Conservation (phyloP, 92 coral and sea anemone genomes). For the Blastomussa wellsi region DNA sequence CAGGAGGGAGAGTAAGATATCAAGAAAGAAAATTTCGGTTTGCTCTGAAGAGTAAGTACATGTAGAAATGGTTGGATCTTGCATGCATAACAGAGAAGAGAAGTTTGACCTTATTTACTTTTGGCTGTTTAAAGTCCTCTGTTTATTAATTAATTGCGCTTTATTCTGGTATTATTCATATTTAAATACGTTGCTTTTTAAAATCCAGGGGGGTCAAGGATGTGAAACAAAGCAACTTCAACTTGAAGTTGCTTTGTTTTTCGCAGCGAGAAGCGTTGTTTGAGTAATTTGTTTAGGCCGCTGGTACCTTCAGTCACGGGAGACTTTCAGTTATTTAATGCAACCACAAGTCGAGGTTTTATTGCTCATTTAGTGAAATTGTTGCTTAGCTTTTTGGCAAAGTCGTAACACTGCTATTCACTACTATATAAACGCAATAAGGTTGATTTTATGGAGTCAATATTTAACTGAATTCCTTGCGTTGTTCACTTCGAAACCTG, state of each 20-base stretch:
- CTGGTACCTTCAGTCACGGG: no score
- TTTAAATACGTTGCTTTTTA: neutral
- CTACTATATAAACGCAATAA: neutral
- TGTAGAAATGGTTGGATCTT: neutral
- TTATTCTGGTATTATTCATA: conserved; percentile 13
- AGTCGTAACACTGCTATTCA: neutral
- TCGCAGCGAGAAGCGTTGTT: neutral
- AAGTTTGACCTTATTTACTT: conserved; percentile 3
- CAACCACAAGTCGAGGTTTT: no score
- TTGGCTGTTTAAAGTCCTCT: conserved; percentile 16
- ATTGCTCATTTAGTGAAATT: neutral
- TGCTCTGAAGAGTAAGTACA: conserved; percentile 50
- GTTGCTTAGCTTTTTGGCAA: neutral
- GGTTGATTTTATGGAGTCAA: neutral
- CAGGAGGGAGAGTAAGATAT: conserved; percentile 21
- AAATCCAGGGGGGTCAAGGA: neutral
- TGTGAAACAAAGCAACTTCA: no score
- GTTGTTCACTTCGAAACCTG: neutral
- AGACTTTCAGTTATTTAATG: no score
- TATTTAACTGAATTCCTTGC: neutral
- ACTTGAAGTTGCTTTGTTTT: neutral
- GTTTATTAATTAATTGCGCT: conserved; percentile 7
- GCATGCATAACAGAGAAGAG: neutral
- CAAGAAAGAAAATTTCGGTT: conserved; percentile 43
- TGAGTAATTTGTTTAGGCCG: no score